Conservation (phyloP, 64 coral and sea anemone species). For the Dendrophyllia cribrosa region DNA sequence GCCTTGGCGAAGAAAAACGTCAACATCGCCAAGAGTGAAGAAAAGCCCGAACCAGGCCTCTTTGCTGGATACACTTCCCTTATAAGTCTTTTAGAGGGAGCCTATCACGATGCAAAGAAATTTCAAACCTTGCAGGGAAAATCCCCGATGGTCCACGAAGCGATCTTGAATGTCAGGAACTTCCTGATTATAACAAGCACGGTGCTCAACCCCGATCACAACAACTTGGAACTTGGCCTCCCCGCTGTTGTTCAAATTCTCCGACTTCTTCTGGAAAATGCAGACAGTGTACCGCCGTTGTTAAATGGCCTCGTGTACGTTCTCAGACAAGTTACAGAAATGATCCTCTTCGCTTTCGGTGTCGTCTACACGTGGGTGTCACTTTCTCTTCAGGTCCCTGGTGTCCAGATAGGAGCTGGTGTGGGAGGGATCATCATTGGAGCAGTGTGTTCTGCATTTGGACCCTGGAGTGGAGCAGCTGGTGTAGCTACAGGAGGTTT, state of each 20-base stretch:
- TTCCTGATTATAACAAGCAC: conserved; percentile 43
- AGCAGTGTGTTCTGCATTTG: background rate
- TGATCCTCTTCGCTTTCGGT: conserved; percentile 37
- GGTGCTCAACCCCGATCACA: background rate
- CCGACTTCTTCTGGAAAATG: background rate
- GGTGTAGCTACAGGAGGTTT: background rate
- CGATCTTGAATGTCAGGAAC: conserved; percentile 31
- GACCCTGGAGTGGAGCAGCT: background rate
- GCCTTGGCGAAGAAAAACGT: background rate
- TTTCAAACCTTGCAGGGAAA: background rate
- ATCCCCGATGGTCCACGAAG: conserved; percentile 8
- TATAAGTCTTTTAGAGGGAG: conserved; percentile 23
- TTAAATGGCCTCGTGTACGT: background rate
- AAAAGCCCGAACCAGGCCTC: background rate
- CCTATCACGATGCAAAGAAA: conserved; percentile 24
- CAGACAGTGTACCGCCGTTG: too few species aligned
- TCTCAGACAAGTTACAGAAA: conserved; percentile 1
- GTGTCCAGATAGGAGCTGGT: conserved; percentile 21
- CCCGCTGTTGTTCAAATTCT: background rate
- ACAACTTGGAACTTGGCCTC: background rate
- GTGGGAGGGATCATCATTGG: background rate
- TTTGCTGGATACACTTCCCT: conserved; percentile 54
- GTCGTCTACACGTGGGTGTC: conserved; percentile 31
- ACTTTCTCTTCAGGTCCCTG: background rate
- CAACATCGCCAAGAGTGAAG: background rate